These are phyloP conservation scores for Brevimyrus niger DNA, from an alignment of 2,113 vertebrate species.

Conservation along the genomic window DNA sequence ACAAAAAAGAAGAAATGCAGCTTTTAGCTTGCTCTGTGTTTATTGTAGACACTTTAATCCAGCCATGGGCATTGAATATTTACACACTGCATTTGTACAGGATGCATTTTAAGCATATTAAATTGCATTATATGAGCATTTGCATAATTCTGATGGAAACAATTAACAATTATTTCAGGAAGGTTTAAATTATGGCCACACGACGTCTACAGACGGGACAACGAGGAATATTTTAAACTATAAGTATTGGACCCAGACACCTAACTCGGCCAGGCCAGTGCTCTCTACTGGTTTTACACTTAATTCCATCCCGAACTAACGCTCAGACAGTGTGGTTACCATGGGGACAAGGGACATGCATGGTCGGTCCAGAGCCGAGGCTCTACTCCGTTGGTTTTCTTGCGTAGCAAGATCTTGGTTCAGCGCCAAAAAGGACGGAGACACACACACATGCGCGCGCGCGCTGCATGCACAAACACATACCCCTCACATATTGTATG, in stretches of 20 bases:
- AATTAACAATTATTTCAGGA: background rate
- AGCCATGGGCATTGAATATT: background rate
- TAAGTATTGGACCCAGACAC: background rate
- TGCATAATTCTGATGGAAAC: background rate
- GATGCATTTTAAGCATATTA: background rate
- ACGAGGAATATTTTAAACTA: background rate
- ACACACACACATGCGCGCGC: too few relatives aligned
- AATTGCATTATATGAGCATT: background rate
- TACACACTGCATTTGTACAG: background rate
- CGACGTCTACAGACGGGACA: background rate
- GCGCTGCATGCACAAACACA: background rate
- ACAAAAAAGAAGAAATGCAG: background rate
- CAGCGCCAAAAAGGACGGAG: background rate
- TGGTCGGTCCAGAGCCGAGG: background rate
- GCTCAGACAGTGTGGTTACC: background rate
- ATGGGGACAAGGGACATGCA: background rate
- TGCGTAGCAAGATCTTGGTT: background rate
- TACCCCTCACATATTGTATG: background rate
- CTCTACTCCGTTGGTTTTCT: background rate
- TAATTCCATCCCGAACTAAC: background rate
- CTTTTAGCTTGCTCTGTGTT: background rate
- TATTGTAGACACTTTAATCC: background rate
- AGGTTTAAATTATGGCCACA: background rate
- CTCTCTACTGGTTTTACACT: background rate
- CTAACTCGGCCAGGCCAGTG: background rate